Evolutionary conservation across 2,113 vertebrate species (phyloP).

Genomic region (Hippocampus abdominalis): DNA sequence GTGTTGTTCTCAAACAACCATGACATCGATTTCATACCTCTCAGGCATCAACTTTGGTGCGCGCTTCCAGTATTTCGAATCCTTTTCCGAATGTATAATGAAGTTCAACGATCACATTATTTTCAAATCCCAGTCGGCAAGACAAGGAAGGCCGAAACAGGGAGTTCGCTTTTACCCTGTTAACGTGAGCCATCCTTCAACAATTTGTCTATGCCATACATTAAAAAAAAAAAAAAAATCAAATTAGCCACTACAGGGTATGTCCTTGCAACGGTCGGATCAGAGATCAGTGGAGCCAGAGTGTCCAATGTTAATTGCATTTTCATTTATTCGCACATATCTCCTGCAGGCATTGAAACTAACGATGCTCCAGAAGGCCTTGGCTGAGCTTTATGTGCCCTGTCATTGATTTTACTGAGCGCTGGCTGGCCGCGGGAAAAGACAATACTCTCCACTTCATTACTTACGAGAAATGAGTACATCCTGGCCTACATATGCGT

Average conservation of each 20-base stretch:
- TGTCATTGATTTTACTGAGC: constrained; percentile 69
- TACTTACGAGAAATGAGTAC: constrained; percentile 59
- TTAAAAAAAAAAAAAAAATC: constrained; percentile 66
- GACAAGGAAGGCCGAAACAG: neutral
- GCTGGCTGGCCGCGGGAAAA: constrained; percentile 47
- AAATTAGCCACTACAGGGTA: constrained; percentile 66
- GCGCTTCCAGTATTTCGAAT: neutral
- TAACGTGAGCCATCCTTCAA: constrained; percentile 42
- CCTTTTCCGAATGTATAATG: neutral
- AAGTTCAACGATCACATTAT: neutral
- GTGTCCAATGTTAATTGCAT: constrained; percentile 64
- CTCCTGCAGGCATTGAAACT: constrained; percentile 72
- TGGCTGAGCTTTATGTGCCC: constrained; percentile 62
- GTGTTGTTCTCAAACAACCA: neutral
- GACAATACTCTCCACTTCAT: constrained; percentile 49
- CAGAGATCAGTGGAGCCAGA: constrained; percentile 50
- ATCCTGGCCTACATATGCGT: constrained; percentile 26
- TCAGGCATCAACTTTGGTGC: neutral
- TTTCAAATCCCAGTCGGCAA: neutral
- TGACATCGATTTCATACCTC: neutral
- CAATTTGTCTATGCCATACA: constrained; percentile 49
- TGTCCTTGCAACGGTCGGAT: constrained; percentile 52
- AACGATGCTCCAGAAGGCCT: constrained; percentile 63
- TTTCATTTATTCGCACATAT: constrained; percentile 74
- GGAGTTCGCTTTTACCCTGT: neutral